Evolutionary conservation across 1,140 invertebrate genomes (phyloP), one percentile per base, ranked within the genome.

Genomic region (Thaumatotibia leucotreta): DNA sequence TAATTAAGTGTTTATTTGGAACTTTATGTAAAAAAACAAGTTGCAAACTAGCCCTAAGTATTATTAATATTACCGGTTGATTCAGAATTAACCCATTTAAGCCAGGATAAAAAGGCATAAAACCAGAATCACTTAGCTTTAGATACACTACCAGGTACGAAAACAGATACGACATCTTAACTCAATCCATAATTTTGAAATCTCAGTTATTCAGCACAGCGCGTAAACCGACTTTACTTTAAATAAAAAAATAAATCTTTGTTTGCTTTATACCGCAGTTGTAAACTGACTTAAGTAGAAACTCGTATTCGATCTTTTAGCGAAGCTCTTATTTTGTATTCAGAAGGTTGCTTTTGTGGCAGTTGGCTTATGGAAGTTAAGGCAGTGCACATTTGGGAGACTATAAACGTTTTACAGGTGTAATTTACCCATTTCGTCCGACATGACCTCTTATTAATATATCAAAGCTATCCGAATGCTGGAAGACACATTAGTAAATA

Each of bases 401-500:
- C 39, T 20, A n/a, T 45, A 45, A 66, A 70, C 58, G 68, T 73
- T 80, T 70, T 70, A 64, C 64, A 65, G 70, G 63, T 71, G 72
- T 68, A 76, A 84, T 82, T n/a, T 80, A 71, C 77, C 69, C 67
- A 72, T 80, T 74, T 72, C 76, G 63, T 39, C 72, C 65, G 74
- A 75, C 72, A 77, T 72, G 49, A 58, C 45, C 63, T 81, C 80
- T 74, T 83, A 83, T 83, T 81, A 83, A 83, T 77, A 70, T 77
- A 81, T 83, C 79, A 81, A 75, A 78, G 73, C 76, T 73, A 75
- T 79, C 69, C 74, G 67, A 65, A 69, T 65, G 70, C 52, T 58
- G 23, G 23, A 14, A 14, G 52, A 58, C 29, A 24, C 14, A 45
- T 20, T 14, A 6, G 39, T 45, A 6, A 4, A 14, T 39, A 20